Base-by-base conservation (phyloP, 2,113 vertebrate genomes). In the Azemiops feae region DNA sequence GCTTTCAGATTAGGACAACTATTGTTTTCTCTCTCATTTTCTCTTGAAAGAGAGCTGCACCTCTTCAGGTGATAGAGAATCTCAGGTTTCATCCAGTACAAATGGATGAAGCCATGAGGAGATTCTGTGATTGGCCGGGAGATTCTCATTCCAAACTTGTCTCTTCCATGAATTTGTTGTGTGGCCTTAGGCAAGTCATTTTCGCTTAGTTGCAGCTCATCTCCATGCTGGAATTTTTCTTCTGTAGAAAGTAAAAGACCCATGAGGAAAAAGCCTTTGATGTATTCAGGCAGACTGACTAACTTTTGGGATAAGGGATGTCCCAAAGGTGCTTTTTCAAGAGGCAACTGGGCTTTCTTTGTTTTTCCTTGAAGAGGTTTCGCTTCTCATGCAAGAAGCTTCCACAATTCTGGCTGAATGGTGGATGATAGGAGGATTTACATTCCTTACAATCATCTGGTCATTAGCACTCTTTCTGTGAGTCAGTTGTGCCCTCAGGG, bases 1-100 rank as follows among this genome's bases (percentile, higher is more conserved):
- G 34, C 11, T 89, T 94, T 60, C 91, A 43, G 86, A 93, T 94
- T 55, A 88, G 25, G 54, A 34, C 94, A 58, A 69, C 92, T n/a
- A 55, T 9, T 74, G 57, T 50, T 94, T 47, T n/a, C 20, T 4
- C 47, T 45, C 89, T 85, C 58, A 52, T 94, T 92, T 89, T 50
- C 88, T 52, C 5, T 90, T 81, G 43, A 95, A 93, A 64, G 23
- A 86, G 55, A 91, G 16, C 30, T 10, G 94, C 55, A 43, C 23
- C 18, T 88, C 27, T 91, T 93, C 91, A 55, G 89, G 39, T 81
- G 55, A 74, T 85, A 43, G 47, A 91, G 58, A 23, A 94, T 22
- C 9, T 0, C n/a, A 91, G 57, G 91, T 30, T 45, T 88, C 58
- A 90, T 92, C 58, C 0, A n/a, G 53, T 57, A 12, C 18, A 88